These are phyloP conservation scores for Pterostichus niger DNA, from an alignment of 2,888 invertebrate genomes.

Conservation along the genomic window DNA sequence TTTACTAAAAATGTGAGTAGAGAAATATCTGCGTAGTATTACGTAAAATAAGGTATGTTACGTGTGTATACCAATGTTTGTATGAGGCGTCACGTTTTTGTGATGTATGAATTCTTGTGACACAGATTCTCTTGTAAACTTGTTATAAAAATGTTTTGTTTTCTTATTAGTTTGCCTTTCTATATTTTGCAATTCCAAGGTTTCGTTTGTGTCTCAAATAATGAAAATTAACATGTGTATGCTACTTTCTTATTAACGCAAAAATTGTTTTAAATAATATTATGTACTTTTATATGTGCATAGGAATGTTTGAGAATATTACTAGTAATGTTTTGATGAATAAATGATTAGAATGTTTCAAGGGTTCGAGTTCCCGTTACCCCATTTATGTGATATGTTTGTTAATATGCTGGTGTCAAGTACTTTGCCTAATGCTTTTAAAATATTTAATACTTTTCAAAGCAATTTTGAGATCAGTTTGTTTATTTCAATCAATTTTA, in stretches of 20 bases:
- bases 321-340: too few species aligned
- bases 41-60: constrained; percentile 23
- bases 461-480: constrained; percentile 15
- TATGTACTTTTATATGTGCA: too few species aligned
- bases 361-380: too few species aligned
- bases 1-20: background rate
- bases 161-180: constrained; percentile 36
- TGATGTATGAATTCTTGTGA: constrained; percentile 22
- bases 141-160: constrained; percentile 36
- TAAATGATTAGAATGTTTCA: too few species aligned
- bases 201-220: constrained; percentile 18
- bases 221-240: constrained; percentile 3
- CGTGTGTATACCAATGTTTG: background rate
- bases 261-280: background rate
- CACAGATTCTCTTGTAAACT: constrained; percentile 31
- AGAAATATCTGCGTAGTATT: constrained; percentile 1
- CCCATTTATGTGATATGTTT: too few species aligned
- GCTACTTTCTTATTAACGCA: background rate
- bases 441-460: background rate
- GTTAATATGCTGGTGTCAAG: too few species aligned
- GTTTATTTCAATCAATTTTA: constrained; percentile 12
- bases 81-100: constrained; percentile 24
- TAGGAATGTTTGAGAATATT: too few species aligned
- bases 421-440: too few species aligned
- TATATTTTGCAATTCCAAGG: constrained; percentile 23